Conservation (phyloP, 1,140 invertebrate genomes). For the Cydia fagiglandana region DNA sequence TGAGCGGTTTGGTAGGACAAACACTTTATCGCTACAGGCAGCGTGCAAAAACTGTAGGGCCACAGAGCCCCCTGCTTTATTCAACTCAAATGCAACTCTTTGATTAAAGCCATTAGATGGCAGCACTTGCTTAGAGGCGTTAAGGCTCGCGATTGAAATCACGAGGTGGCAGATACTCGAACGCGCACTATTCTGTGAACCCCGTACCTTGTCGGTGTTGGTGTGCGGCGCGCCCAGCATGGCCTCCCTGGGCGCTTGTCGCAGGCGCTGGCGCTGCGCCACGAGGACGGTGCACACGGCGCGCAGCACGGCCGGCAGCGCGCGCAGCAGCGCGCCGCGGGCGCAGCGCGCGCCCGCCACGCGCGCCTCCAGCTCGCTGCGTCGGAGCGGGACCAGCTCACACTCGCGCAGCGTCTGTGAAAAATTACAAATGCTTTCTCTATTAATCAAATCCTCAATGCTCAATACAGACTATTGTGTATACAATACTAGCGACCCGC, state of each 20-base stretch:
- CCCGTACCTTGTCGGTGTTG: conserved; percentile 37
- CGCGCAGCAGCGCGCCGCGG: conserved; percentile 55
- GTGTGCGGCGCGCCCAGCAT: conserved; percentile 33
- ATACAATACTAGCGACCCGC: too few species aligned
- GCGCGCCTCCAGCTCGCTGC: conserved; percentile 45
- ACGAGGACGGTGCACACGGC: conserved; percentile 52
- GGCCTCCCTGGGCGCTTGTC: conserved; percentile 39
- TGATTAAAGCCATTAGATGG: too few species aligned
- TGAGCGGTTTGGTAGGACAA: too few species aligned
- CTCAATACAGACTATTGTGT: too few species aligned
- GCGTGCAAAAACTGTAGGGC: too few species aligned
- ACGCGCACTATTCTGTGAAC: conserved; percentile 6
- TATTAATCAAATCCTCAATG: neutral
- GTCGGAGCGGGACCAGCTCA: conserved; percentile 60
- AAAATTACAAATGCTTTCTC: neutral
- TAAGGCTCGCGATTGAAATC: too few species aligned
- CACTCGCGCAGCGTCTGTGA: conserved; percentile 62
- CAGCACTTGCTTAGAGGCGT: too few species aligned
- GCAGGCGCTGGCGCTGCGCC: conserved; percentile 43
- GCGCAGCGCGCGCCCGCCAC: conserved; percentile 47
- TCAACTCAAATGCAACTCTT: too few species aligned
- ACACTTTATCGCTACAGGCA: too few species aligned
- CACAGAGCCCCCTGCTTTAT: too few species aligned
- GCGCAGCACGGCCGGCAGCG: conserved; percentile 37
- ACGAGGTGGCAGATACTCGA: too few species aligned